A percentile compares a stretch with the other conserved stretches of the same genome.
These are phyloP conservation scores for Tetrao urogallus DNA, from an alignment of 2,113 vertebrate species.

Conservation along the genomic window DNA sequence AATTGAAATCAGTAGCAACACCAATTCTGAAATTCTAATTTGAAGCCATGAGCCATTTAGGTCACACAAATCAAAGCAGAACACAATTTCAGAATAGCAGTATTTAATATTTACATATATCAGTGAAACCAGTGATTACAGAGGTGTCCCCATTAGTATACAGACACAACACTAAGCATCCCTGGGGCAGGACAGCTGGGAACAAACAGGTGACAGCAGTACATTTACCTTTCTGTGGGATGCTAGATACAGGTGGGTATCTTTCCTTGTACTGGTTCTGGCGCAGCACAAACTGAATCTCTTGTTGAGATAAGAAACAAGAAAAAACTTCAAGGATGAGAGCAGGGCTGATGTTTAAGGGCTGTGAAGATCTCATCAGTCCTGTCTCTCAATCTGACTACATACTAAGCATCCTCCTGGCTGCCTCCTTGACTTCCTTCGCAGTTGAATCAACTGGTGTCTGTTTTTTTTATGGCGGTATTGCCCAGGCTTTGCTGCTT, in stretches of 20 bases:
- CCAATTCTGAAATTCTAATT: background rate
- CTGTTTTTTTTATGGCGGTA: background rate
- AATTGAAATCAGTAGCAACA: background rate
- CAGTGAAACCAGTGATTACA: background rate
- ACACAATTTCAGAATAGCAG: slow-evolving; percentile 14
- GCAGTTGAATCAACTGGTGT: background rate
- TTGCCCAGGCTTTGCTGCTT: background rate
- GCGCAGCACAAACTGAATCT: background rate
- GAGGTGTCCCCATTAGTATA: background rate
- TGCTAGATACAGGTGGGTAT: background rate
- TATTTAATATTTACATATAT: slow-evolving; percentile 46
- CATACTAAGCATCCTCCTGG: background rate
- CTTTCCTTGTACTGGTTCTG: background rate
- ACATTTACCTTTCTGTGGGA: background rate
- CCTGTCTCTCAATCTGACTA: background rate
- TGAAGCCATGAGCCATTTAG: background rate
- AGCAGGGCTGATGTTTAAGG: background rate
- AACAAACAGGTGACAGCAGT: background rate
- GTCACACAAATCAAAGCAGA: background rate
- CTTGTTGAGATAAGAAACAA: background rate
- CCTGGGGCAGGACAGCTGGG: background rate
- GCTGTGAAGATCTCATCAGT: accelerated
- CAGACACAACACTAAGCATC: background rate
- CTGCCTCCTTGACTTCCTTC: background rate
- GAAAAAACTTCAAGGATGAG: background rate